Evolutionary conservation across 2,113 vertebrate genomes (phyloP), one percentile per base, ranked within the genome.

Genomic region (Triplophysa rosa): DNA sequence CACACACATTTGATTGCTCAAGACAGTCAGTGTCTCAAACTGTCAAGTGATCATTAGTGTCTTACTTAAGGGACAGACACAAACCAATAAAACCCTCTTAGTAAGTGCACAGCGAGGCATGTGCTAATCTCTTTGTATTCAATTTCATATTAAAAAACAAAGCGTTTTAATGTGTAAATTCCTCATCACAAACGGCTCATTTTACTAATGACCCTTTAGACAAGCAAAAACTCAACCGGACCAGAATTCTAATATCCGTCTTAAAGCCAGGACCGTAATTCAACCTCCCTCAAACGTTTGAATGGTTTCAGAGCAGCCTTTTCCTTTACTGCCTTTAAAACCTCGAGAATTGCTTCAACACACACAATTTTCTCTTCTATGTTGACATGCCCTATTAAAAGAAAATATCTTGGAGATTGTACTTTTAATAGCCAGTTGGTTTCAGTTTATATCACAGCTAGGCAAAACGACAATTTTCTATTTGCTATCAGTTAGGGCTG

Each of bases 101-200:
- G 62, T 67, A 84, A 72, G 62, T 42, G 70, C 49, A 69, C 64
- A 75, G 69, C 69, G 45, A 84, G 79, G 59, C 63, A 45, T 67
- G 52, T 73, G 45, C 77, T 84, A 81, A 84, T 84, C 80, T 80
- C 70, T 82, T 77, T 79, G 78, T 79, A 62, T 84, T 81, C 69
- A 23, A 42, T 81, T 84, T 74, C 77, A 76, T 42, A 81, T 79
- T 80, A 78, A 66, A 71, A 82, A 79, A 84, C 70, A 79, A 82
- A 71, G 83, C 49, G 42, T 79, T 79, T 76, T 78, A 82, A 76
- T 76, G 80, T 70, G 76, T 78, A 67, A 79, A 79, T 79, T 78
- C 65, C 59, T 82, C 75, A 76, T 79, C 59, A 77, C 66, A 71
- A 82, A 73, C n/a, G 70, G 68, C 79, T 70, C 24, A 65, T 84